A percentile compares a stretch with the other conserved stretches of the same genome.
Evolutionary conservation across 2,797 vertebrate genomes (phyloP).

Genomic region (Smutsia temminckii): DNA sequence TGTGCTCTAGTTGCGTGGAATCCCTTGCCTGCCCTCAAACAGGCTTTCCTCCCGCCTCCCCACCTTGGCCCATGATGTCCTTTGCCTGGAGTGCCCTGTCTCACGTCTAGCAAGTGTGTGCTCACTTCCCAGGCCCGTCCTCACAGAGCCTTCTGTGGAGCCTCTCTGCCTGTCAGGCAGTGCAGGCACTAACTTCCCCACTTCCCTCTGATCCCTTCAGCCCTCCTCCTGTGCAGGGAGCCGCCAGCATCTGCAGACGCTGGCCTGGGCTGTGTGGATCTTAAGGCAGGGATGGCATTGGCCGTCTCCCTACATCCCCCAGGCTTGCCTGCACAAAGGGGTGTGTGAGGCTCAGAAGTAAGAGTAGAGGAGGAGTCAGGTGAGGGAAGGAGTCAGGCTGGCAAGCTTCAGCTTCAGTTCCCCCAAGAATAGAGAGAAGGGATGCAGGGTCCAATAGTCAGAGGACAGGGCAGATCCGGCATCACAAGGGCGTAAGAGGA

Average conservation of each 20-base stretch:
- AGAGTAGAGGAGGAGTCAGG: not conserved
- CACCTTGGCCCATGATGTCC: too few relatives aligned
- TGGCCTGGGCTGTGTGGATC: not conserved
- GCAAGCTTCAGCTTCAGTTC: not conserved
- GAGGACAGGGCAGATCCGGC: not conserved
- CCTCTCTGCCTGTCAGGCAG: not conserved
- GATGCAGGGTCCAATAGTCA: not conserved
- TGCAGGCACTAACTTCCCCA: fast-evolving
- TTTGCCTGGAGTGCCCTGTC: too few relatives aligned
- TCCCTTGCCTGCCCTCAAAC: not conserved
- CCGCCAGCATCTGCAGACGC: too few relatives aligned
- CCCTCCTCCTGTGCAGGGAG: not conserved
- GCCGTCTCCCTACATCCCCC: not conserved
- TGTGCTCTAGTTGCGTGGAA: not conserved
- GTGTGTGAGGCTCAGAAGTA: not conserved
- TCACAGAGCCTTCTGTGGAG: too few relatives aligned
- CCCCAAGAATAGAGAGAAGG: not conserved
- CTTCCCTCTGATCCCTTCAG: not conserved
- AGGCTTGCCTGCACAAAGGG: fast-evolving
- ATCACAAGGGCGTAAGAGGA: not conserved
- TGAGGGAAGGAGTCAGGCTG: fast-evolving
- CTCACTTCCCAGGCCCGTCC: not conserved
- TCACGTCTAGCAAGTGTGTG: not conserved
- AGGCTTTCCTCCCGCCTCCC: not conserved
- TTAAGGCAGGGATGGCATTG: not conserved